These are phyloP conservation scores for Stegostoma tigrinum DNA, from an alignment of 2,113 vertebrate species.

Conservation along the genomic window DNA sequence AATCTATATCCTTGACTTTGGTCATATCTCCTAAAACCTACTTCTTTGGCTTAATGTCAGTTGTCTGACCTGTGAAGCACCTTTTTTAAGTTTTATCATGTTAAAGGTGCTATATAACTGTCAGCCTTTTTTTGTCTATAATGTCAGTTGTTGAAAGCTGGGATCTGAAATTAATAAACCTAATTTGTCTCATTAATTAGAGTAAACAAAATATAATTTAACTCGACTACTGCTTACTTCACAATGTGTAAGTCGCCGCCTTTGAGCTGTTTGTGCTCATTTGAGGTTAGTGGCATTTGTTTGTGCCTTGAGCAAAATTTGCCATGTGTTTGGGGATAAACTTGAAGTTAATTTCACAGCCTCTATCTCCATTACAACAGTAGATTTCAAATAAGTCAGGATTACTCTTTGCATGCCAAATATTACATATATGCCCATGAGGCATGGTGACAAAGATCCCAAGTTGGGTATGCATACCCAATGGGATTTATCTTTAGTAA, in stretches of 20 bases:
- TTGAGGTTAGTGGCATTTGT: not conserved
- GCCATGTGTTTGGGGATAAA: not conserved
- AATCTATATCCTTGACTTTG: not conserved
- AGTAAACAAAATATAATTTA: not conserved
- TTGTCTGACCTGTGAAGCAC: not conserved
- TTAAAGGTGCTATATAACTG: not conserved
- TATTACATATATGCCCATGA: not conserved
- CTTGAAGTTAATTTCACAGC: constrained; percentile 11
- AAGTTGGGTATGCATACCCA: not conserved
- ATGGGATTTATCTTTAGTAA: not conserved
- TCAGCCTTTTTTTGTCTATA: not conserved
- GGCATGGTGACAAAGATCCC: not conserved
- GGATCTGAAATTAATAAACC: not conserved
- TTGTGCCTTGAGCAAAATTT: too few relatives aligned
- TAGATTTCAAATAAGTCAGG: not conserved
- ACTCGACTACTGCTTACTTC: not conserved
- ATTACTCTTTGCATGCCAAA: not conserved
- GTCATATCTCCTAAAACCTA: not conserved
- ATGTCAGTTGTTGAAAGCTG: not conserved
- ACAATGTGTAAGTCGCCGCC: not conserved
- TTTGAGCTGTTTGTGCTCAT: not conserved
- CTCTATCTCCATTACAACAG: not conserved
- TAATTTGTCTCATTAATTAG: not conserved
- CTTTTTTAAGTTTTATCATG: not conserved
- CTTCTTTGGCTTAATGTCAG: too few relatives aligned